These are phyloP conservation scores for Aepyceros melampus DNA, from an alignment of 2,113 vertebrate genomes.

Conservation along the genomic window DNA sequence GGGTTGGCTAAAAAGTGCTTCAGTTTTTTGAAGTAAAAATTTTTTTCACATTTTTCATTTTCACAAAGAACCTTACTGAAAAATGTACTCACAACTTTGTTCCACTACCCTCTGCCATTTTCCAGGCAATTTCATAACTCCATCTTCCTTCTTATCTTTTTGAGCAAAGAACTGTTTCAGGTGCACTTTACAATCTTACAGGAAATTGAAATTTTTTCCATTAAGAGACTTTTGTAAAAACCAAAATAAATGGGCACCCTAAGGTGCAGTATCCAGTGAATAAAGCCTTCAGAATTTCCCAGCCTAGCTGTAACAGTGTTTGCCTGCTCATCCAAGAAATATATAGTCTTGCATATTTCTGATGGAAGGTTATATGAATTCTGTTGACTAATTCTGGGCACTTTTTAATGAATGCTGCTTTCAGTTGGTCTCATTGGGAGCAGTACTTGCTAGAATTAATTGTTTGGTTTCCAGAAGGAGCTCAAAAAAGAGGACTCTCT, in stretches of 20 bases:
- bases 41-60: background rate
- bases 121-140: background rate
- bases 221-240: background rate
- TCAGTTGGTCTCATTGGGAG: background rate
- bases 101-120: background rate
- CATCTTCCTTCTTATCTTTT: background rate
- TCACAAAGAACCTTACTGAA: background rate
- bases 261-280: background rate
- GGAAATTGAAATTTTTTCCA: background rate
- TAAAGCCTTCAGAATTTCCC: background rate
- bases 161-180: background rate
- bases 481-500: background rate
- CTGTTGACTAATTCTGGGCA: background rate
- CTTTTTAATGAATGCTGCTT: background rate
- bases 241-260: background rate
- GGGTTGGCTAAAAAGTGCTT: background rate
- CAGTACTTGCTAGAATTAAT: background rate
- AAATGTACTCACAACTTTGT: background rate
- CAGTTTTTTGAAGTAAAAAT: background rate
- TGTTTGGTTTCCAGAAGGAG: background rate
- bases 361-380: background rate
- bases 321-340: background rate
- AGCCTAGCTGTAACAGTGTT: background rate
- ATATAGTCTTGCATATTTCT: background rate
- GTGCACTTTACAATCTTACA: background rate